Evolutionary conservation across 2,888 invertebrate species (phyloP).

Genomic region (Drosophila paramelanica): DNA sequence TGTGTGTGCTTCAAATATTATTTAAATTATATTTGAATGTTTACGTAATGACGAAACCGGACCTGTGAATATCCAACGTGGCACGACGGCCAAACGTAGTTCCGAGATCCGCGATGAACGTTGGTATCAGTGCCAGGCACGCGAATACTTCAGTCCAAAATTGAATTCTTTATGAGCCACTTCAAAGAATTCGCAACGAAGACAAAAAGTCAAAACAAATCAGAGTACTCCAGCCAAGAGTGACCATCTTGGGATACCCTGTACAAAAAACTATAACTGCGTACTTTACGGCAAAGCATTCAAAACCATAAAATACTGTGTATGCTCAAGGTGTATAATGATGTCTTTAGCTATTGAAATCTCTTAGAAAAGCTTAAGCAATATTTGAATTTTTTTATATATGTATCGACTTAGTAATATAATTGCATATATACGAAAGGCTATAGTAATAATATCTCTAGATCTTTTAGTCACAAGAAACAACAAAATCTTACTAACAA

Average conservation of each 20-base stretch:
- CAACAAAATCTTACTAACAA: too few species aligned
- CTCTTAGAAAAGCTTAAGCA: too few species aligned
- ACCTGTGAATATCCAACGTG: constrained; percentile 50
- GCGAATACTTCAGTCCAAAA: constrained; percentile 34
- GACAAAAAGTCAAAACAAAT: too few species aligned
- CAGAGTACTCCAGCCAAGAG: neutral
- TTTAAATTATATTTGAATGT: constrained; percentile 58
- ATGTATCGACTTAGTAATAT: too few species aligned
- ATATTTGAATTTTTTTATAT: too few species aligned
- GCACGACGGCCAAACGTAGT: constrained; percentile 23
- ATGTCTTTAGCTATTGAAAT: too few species aligned
- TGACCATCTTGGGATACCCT: constrained; percentile 3
- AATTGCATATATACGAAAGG: too few species aligned
- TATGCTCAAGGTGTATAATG: too few species aligned
- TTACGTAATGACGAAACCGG: constrained; percentile 76
- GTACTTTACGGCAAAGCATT: too few species aligned
- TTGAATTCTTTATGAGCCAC: constrained; percentile 27
- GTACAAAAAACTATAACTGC: neutral
- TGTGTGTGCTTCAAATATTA: constrained; percentile 48
- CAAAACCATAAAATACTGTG: too few species aligned
- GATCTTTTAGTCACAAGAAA: too few species aligned
- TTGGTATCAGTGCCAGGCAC: constrained; percentile 66
- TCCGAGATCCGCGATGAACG: constrained; percentile 48
- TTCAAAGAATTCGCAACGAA: constrained; percentile 27
- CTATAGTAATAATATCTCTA: too few species aligned